These are phyloP conservation scores for Ephestia elutella DNA, from an alignment of 1,140 invertebrate genomes.

Conservation along the genomic window DNA sequence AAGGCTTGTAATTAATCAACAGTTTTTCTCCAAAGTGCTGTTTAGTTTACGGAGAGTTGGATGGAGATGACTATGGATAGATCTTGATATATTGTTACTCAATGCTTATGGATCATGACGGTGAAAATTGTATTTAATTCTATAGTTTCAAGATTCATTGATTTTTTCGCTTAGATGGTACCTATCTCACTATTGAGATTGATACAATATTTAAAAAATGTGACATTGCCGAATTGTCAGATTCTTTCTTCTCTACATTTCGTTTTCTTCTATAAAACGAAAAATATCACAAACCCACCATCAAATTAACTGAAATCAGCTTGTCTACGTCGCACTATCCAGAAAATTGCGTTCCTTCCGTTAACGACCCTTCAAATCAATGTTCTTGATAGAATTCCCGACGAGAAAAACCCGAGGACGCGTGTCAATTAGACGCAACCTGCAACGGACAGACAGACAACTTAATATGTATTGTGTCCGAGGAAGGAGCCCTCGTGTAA, in stretches of 20 bases:
- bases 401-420: not conserved
- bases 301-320: not conserved
- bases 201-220: too few species aligned
- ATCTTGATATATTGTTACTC: too few species aligned
- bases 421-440: slow-evolving; percentile 4
- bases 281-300: not conserved
- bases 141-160: too few species aligned
- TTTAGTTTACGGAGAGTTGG: not conserved
- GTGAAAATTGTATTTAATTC: too few species aligned
- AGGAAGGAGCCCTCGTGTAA: not conserved
- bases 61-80: not conserved
- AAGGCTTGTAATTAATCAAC: not conserved
- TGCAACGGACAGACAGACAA: slow-evolving; percentile 8
- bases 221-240: too few species aligned
- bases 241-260: too few species aligned
- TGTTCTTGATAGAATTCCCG: not conserved
- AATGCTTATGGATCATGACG: too few species aligned
- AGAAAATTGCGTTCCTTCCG: not conserved
- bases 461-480: slow-evolving; percentile 9
- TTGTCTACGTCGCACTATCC: not conserved
- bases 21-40: not conserved
- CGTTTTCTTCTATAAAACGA: too few species aligned
- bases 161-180: too few species aligned
- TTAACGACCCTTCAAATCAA: slow-evolving; percentile 3
- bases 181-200: too few species aligned